These are phyloP conservation scores for Oreochromis aureus DNA, from an alignment of 2,113 vertebrate species.

Conservation along the genomic window DNA sequence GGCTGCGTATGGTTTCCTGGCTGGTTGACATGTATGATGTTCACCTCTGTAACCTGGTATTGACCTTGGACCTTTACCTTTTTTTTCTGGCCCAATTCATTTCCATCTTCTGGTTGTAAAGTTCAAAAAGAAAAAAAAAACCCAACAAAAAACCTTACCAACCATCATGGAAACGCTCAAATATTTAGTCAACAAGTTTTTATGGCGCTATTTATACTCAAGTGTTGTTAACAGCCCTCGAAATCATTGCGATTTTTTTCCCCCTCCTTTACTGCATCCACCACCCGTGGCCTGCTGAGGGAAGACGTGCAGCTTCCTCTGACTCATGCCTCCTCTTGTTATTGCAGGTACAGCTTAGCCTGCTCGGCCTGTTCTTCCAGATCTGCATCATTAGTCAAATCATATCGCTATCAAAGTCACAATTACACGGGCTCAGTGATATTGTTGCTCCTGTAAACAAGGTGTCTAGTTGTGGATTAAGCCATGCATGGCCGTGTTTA, in stretches of 20 bases:
- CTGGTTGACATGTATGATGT: neutral
- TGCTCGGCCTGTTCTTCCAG: conserved; percentile 37
- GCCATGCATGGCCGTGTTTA: conserved; percentile 6
- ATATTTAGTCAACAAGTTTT: neutral
- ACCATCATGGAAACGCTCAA: neutral
- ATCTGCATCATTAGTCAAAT: conserved; percentile 28
- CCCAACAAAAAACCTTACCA: neutral
- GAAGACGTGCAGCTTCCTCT: conserved; percentile 10
- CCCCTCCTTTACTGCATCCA: neutral
- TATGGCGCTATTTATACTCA: neutral
- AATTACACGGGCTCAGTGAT: conserved; percentile 21
- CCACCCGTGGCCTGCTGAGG: neutral
- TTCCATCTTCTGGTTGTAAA: neutral
- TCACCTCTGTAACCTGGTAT: neutral
- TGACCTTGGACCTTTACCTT: neutral
- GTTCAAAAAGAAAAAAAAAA: neutral
- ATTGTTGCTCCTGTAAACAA: conserved; percentile 60
- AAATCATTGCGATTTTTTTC: neutral
- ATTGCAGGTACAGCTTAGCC: conserved; percentile 40
- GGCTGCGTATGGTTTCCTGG: neutral
- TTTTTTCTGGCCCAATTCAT: neutral
- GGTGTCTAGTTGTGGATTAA: neutral
- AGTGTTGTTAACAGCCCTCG: neutral
- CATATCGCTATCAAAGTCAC: conserved; percentile 31
- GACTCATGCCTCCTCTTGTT: conserved; percentile 33